Evolutionary conservation across 2,797 vertebrate genomes (phyloP).

Genomic region (Takifugu rubripes): DNA sequence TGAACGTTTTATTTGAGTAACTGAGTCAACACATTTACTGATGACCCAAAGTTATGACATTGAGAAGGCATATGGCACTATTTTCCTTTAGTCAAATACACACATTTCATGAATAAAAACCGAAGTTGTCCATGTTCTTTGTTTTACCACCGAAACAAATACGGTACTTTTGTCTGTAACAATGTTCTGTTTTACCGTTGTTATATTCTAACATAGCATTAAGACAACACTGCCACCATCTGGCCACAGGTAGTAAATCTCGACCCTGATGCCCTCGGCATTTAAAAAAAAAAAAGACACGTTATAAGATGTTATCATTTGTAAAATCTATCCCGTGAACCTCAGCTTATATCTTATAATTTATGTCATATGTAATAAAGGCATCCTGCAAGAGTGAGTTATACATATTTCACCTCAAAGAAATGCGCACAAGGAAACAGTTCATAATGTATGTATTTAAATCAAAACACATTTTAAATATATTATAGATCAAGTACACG

Average conservation of each 20-base stretch:
- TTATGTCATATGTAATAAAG: background rate
- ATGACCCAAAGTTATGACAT: too few relatives aligned
- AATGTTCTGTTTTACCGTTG: background rate
- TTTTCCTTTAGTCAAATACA: too few relatives aligned
- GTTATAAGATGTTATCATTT: background rate
- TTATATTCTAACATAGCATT: constrained; percentile 1
- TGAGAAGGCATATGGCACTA: too few relatives aligned
- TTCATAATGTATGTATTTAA: constrained; percentile 94
- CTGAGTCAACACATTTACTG: too few relatives aligned
- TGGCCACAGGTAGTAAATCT: constrained; percentile 35
- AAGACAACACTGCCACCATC: constrained; percentile 49
- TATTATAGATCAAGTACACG: constrained; percentile 95
- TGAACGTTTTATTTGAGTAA: too few relatives aligned
- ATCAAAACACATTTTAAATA: constrained; percentile 99
- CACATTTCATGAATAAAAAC: too few relatives aligned
- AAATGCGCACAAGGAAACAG: constrained; percentile 42
- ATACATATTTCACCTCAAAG: background rate
- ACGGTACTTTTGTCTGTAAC: background rate
- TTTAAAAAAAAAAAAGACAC: too few relatives aligned
- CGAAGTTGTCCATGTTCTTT: too few relatives aligned
- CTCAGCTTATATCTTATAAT: background rate
- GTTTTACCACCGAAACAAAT: background rate
- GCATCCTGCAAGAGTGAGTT: background rate
- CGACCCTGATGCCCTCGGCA: background rate
- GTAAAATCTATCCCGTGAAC: background rate